Evolutionary conservation across 2,797 vertebrate species (phyloP).

Genomic region (Anguilla megastoma): DNA sequence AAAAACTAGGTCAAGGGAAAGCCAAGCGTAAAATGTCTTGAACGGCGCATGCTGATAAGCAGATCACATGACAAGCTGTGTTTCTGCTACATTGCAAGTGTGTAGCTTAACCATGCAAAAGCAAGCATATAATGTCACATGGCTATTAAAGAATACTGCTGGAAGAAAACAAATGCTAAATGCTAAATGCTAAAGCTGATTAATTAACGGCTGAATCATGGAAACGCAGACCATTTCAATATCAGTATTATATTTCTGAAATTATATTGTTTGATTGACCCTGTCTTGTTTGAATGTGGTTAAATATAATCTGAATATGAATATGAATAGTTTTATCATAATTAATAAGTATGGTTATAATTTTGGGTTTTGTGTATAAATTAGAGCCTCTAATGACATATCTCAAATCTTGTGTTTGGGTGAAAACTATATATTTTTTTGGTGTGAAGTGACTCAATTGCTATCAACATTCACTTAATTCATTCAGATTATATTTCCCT

Average conservation of each 20-base stretch:
- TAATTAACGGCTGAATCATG: not conserved
- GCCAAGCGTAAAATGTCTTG: constrained; percentile 28
- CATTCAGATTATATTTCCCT: constrained; percentile 41
- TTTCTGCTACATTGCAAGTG: not conserved
- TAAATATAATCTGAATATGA: constrained; percentile 32
- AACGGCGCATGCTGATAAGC: constrained; percentile 33
- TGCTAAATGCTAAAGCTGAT: not conserved
- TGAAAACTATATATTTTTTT: not conserved
- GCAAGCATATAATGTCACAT: not conserved
- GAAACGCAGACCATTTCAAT: not conserved
- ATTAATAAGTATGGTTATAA: not conserved
- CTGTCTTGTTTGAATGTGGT: constrained; percentile 26
- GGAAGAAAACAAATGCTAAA: not conserved
- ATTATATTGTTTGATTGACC: not conserved
- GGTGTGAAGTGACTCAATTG: not conserved
- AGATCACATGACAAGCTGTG: not conserved
- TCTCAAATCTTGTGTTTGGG: not conserved
- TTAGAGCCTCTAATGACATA: not conserved
- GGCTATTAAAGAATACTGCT: not conserved
- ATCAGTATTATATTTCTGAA: not conserved
- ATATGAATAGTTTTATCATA: not conserved
- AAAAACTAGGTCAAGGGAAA: constrained; percentile 36
- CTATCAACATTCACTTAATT: not conserved
- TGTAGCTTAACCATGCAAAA: not conserved
- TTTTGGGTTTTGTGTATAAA: not conserved